A percentile compares a stretch with the other conserved stretches of the same genome.
Evolutionary conservation across 2,888 invertebrate genomes (phyloP).

Genomic region (Epirrita christyi): DNA sequence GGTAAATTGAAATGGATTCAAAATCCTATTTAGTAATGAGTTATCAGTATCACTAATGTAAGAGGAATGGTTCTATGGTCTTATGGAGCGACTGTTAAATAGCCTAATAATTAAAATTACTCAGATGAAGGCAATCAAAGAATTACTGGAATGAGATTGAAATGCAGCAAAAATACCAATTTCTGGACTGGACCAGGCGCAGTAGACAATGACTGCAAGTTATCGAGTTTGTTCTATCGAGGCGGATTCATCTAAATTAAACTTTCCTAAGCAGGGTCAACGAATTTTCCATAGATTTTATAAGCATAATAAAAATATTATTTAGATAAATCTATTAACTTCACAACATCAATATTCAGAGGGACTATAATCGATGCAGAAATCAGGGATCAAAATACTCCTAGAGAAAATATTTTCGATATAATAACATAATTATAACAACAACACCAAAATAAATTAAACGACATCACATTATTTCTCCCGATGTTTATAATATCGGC

Average conservation of each 20-base stretch:
- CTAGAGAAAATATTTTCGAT: conserved; percentile 68
- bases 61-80: conserved; percentile 56
- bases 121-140: conserved; percentile 51
- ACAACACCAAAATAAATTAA: conserved; percentile 81
- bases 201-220: conserved; percentile 70
- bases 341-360: conserved; percentile 80
- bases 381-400: conserved; percentile 76
- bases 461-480: conserved; percentile 72
- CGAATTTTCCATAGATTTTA: conserved; percentile 48
- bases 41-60: conserved; percentile 51
- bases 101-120: conserved; percentile 59
- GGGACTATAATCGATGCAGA: conserved; percentile 79
- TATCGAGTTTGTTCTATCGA: conserved; percentile 77
- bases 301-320: conserved; percentile 68
- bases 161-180: conserved; percentile 69
- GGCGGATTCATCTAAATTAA: conserved; percentile 76
- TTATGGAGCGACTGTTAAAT: conserved; percentile 57
- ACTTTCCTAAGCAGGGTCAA: conserved; percentile 74
- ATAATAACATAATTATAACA: conserved; percentile 60
- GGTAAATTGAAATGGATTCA: conserved; percentile 53
- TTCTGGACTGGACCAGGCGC: conserved; percentile 66
- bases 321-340: conserved; percentile 64
- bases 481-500: conserved; percentile 71
- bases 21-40: conserved; percentile 53
- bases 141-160: conserved; percentile 56